Conservation (phyloP, 2,113 vertebrate genomes). For the Brevimyrus niger region DNA sequence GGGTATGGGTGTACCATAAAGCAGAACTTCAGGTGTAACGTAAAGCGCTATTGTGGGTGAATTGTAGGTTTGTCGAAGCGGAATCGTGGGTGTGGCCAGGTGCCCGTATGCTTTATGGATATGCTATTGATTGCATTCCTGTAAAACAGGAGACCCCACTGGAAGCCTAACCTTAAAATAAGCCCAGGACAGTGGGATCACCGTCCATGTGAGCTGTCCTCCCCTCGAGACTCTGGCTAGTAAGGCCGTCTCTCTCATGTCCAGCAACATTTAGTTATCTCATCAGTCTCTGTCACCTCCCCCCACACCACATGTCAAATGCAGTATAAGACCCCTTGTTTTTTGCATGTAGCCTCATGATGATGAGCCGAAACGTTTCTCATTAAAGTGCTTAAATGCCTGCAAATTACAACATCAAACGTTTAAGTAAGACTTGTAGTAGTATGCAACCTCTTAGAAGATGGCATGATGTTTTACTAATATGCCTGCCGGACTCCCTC, state of each 20-base stretch:
- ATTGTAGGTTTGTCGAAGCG: accelerated
- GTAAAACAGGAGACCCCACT: not conserved
- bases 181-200: not conserved
- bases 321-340: not conserved
- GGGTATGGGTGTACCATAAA: no score
- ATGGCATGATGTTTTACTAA: no score
- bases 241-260: not conserved
- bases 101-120: no score
- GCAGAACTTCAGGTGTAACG: no score
- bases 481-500: not conserved
- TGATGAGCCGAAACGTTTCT: not conserved
- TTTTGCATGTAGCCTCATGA: not conserved
- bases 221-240: no score
- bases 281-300: not conserved
- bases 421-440: not conserved
- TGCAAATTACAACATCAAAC: not conserved
- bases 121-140: not conserved
- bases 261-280: not conserved
- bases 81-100: no score
- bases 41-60: no score
- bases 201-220: not conserved
- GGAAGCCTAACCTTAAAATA: not conserved
- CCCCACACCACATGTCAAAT: not conserved
- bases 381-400: not conserved
- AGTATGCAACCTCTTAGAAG: no score